These are phyloP conservation scores for Crax fasciolata DNA, from an alignment of 2,797 vertebrate species.

Conservation along the genomic window DNA sequence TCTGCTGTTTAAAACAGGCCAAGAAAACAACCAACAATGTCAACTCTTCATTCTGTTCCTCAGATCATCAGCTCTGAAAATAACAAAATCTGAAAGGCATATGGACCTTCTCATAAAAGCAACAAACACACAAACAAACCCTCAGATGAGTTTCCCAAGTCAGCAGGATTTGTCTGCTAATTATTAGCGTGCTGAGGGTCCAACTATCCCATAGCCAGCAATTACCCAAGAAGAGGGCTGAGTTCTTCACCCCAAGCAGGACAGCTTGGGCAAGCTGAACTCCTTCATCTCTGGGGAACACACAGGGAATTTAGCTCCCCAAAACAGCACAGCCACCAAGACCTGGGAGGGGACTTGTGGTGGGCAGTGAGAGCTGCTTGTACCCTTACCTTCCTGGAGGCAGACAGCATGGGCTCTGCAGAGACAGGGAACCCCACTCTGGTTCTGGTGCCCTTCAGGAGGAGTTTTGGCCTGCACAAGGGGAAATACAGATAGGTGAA, in stretches of 20 bases:
- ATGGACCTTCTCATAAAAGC: slow-evolving; percentile 74
- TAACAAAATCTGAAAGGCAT: slow-evolving; percentile 70
- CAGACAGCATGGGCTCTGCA: background rate
- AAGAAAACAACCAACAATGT: slow-evolving; percentile 47
- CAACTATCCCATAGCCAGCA: slow-evolving; percentile 17
- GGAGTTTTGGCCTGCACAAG: background rate
- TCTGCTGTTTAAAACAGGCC: slow-evolving; percentile 61
- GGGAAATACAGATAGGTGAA: background rate
- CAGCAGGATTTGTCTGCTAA: slow-evolving; percentile 70
- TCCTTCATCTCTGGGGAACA: background rate
- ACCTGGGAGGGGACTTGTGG: background rate
- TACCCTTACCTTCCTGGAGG: background rate
- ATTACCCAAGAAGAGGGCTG: background rate
- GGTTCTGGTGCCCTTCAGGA: background rate
- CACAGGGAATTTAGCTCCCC: background rate
- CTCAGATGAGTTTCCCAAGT: slow-evolving; percentile 52
- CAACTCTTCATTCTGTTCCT: slow-evolving; percentile 56
- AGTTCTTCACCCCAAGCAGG: background rate
- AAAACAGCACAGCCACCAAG: background rate
- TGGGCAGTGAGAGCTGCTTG: background rate
- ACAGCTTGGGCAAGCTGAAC: background rate
- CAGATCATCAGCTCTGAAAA: slow-evolving; percentile 66
- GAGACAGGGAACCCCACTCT: background rate
- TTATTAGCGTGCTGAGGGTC: slow-evolving; percentile 51
- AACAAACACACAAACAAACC: slow-evolving; percentile 73